Evolutionary conservation across 2,797 vertebrate genomes (phyloP), one percentile per base, ranked within the genome.

Genomic region (Melanotaenia nigrans): DNA sequence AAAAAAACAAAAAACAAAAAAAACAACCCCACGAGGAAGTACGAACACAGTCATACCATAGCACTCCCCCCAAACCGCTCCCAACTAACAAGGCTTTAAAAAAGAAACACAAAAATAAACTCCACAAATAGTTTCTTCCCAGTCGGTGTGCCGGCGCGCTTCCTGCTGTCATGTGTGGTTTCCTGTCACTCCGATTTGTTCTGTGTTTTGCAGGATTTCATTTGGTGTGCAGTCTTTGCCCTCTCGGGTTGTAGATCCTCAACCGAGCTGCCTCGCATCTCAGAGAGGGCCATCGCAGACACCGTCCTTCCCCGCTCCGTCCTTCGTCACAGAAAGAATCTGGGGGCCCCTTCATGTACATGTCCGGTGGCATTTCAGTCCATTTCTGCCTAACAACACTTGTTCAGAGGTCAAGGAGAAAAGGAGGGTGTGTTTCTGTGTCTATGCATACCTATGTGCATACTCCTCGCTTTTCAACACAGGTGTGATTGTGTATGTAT

Each of bases 41-140:
- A 88, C 84, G 86, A 79, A 88, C 88, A 33, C 85, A 85, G 68
- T 82, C 80, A 82, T 75, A 82, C 83, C 69, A 75, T 76, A 85
- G 77, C 83, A 83, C 84, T 54, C 71, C 67, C 84, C 71, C 67
- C 5, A 22, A 71, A 82, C 75, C 64, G 68, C 9, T 11, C 67
- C 77, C 57, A 81, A 84, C 73, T 80, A 59, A 88, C 72, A 79
- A 85, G 81, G 77, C 88, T 55, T 88, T 86, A 83, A 92, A 91
- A 89, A 91, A 84, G 62, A 87, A 90, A 87, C 83, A 86, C 83
- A 92, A 91, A 93, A 94, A 92, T 82, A 83, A 91, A 92, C 89
- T 92, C 91, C 81, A 92, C 91, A 89, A 87, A 80, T 85, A 89
- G 85, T 85, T 85, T 87, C 85, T 90, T 82, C 81, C 81, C 73